Evolutionary conservation across 2,888 invertebrate genomes (phyloP).

Genomic region (Amphipyra tragopoginis): DNA sequence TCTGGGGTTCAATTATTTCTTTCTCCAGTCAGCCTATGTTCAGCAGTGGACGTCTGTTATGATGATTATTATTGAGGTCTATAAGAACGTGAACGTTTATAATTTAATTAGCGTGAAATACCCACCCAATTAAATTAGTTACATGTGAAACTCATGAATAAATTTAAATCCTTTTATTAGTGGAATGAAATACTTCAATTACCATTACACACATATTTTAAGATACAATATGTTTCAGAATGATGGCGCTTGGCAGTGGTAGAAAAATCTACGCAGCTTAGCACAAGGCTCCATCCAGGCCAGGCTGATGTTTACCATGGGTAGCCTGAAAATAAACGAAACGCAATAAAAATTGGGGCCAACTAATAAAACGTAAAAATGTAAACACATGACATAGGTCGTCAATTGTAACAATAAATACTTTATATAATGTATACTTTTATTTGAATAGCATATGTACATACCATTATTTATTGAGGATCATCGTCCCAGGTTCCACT

Average conservation of each 20-base stretch:
- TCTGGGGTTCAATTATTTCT: too few relatives aligned
- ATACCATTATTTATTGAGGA: conserved; percentile 26
- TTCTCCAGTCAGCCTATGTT: too few relatives aligned
- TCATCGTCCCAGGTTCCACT: conserved; percentile 65
- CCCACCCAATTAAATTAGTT: background rate
- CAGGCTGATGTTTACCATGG: background rate
- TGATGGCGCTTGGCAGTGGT: background rate
- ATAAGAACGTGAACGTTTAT: too few relatives aligned
- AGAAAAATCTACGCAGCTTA: background rate
- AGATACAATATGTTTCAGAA: conserved; percentile 20
- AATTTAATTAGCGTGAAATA: too few relatives aligned
- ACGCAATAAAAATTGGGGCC: conserved; percentile 5
- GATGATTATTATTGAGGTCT: too few relatives aligned
- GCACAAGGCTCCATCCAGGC: background rate
- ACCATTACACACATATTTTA: conserved; percentile 1
- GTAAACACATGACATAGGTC: background rate
- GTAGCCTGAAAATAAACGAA: conserved; percentile 27
- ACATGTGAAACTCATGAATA: background rate
- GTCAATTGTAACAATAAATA: conserved; percentile 31
- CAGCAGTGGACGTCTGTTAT: too few relatives aligned
- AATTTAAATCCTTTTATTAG: conserved; percentile 8
- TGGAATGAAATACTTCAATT: conserved; percentile 10
- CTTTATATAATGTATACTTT: background rate
- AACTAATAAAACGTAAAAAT: conserved; percentile 1
- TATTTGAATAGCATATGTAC: conserved; percentile 1